These are phyloP conservation scores for Aurelia sp. DNA, from an alignment of 30 jellyfish, hydroid and myxozoan species.

Conservation along the genomic window DNA sequence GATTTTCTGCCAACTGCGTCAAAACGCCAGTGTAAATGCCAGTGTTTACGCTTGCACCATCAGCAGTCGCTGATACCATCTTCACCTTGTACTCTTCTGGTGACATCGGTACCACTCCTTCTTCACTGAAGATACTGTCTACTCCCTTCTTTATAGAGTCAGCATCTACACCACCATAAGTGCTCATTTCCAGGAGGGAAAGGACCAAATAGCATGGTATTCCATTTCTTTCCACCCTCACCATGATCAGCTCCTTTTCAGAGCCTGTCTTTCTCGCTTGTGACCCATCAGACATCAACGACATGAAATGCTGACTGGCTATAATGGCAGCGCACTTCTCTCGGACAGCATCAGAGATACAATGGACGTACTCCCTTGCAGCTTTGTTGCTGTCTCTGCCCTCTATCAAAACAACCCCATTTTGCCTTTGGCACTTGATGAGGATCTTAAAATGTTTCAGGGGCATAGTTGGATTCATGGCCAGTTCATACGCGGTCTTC, in stretches of 20 bases:
- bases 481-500: slow-evolving; percentile 51
- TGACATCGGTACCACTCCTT: slow-evolving; percentile 30
- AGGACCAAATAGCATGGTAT: slow-evolving; percentile 50
- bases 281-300: slow-evolving; percentile 44
- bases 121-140: slow-evolving; percentile 32
- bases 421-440: slow-evolving; percentile 66
- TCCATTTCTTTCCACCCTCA: slow-evolving; percentile 70
- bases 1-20: slow-evolving; percentile 64
- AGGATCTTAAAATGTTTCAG: slow-evolving; percentile 35
- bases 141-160: slow-evolving; percentile 39
- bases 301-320: slow-evolving; percentile 47
- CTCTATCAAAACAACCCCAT: slow-evolving; percentile 60
- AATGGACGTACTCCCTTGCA: slow-evolving; percentile 53
- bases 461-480: slow-evolving; percentile 43
- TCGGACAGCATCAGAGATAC: slow-evolving; percentile 53
- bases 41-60: slow-evolving; percentile 71
- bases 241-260: slow-evolving; percentile 59
- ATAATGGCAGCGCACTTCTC: slow-evolving; percentile 69
- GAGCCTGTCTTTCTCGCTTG: slow-evolving; percentile 62
- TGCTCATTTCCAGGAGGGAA: slow-evolving; percentile 70
- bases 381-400: slow-evolving; percentile 63
- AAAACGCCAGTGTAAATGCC: slow-evolving; percentile 59
- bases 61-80: slow-evolving; percentile 68
- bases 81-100: slow-evolving; percentile 5
- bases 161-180: slow-evolving; percentile 72